Base-by-base conservation (phyloP, 2,797 vertebrate genomes). In the Coranthus polyacanthus region DNA sequence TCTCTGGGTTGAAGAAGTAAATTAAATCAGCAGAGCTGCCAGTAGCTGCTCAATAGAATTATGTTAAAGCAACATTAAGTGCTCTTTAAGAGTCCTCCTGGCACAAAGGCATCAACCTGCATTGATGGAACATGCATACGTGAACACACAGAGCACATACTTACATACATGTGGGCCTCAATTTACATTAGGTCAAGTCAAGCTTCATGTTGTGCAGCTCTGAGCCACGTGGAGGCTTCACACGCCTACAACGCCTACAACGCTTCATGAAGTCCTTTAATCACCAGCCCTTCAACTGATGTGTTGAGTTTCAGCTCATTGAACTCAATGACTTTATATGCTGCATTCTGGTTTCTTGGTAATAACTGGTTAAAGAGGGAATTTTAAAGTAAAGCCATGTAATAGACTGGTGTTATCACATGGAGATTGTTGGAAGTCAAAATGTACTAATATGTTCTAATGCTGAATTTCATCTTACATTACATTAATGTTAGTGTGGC, bases 11-110 rank as follows among this genome's bases (percentile, higher is more conserved):
- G 66, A 69, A 74, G 79, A 81, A 79, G 82, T 84, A 86, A 91
- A 92, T 92, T 84, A 86, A 73, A 85, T 91, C 83, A 88, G 84
- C 72, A 73, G 72, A 87, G 65, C 73, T 89, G 84, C 82, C 85
- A 92, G 79, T 75, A 87, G 79, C 44, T 78, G 66, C 73, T 82
- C 54, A 81, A 75, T 8, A 49, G 72, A 89, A 73, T 92, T 82
- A 85, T 81, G 78, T 75, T 80, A 17, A 24, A 57, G 10, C 39
- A 15, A 8, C 12, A 86, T 52, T 84, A 91, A 92, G 82, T 88
- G 83, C 77, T 88, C 87, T 78, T 75, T 85, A 78, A 87, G 78
- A 68, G 57, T 84, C 84, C 79, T 86, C 65, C 66, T 85, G 90
- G 85, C 77, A 66, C 53, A 88, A 61, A 82, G 15, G 75, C 83